Evolutionary conservation across 2,797 vertebrate species (phyloP).

Genomic region (Myiothlypis chrysogaster): DNA sequence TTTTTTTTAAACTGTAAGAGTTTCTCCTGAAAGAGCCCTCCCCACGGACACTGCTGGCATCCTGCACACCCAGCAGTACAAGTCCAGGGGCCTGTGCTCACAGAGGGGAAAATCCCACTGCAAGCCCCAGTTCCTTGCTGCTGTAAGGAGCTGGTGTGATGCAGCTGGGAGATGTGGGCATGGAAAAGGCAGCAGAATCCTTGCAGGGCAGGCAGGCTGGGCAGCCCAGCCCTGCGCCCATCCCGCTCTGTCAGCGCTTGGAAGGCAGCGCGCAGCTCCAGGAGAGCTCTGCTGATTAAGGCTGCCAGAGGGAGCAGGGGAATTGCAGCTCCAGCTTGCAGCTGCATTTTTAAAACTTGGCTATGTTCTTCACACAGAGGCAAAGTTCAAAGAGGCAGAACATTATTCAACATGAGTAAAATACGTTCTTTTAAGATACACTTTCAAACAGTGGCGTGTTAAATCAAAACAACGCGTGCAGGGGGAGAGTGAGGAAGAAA

Average conservation of each 20-base stretch:
- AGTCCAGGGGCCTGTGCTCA: neutral
- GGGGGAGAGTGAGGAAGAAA: neutral
- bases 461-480: conserved; percentile 14
- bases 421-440: conserved; percentile 54
- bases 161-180: neutral
- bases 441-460: conserved; percentile 22
- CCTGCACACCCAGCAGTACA: neutral
- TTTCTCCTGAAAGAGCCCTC: neutral
- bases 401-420: conserved; percentile 64
- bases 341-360: conserved; percentile 31
- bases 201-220: neutral
- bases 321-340: conserved; percentile 40
- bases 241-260: neutral
- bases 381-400: conserved; percentile 66
- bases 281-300: conserved; percentile 55
- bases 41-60: neutral
- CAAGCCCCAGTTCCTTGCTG: neutral
- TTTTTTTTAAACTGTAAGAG: neutral
- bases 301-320: conserved; percentile 43
- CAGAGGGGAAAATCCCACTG: neutral
- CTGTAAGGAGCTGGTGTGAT: neutral
- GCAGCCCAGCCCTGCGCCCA: neutral
- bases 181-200: neutral
- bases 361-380: conserved; percentile 38
- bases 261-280: neutral